Evolutionary conservation across 2,113 vertebrate genomes (phyloP), one percentile per base, ranked within the genome.

Genomic region (Oceanodroma tethys): DNA sequence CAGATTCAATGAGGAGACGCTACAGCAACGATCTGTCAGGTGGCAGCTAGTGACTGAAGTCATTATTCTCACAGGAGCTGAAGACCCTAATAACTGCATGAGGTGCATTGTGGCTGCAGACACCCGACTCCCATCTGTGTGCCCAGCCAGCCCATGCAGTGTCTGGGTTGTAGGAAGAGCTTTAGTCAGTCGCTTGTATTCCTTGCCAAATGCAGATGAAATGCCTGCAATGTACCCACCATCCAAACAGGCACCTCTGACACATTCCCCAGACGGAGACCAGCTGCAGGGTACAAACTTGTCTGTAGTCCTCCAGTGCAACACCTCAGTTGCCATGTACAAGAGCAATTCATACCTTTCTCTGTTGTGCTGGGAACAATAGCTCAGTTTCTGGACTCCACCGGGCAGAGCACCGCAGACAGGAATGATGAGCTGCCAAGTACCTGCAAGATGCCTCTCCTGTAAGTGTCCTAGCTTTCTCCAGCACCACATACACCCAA

Each of bases 401-500:
- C 29, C 3, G 9, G 21, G 14, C 62, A 65, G 47, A 48, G 34
- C 25, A 23, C 21, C 0, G 0, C 53, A 53, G 21, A 36, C 17
- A 73, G 30, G 48, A 93, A 7, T 0, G 4, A 20, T 19, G 50
- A 72, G 53, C 32, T 67, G 63, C 26, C 22, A 83, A 59, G 27
- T 6, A 55, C 12, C 67, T 73, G 27, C 19, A 86, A 74, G 34
- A 42, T 48, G 6, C 27, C 15, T 79, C 13, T 63, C 30, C 43
- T 71, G 2, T 40, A 85, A 42, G 34, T 18, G 27, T 27, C 15
- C n/a, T 32, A 10, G 7, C 32, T 38, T 71, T 79, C 50, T 67
- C 16, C 71, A 86, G 62, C 50, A 83, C 68, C 29, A 40, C 4
- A 7, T 43, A 8, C 2, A 1, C 27, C 71, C 38, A 88, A 30